Conservation (phyloP, 2,113 vertebrate genomes). For the Thunnus thynnus region DNA sequence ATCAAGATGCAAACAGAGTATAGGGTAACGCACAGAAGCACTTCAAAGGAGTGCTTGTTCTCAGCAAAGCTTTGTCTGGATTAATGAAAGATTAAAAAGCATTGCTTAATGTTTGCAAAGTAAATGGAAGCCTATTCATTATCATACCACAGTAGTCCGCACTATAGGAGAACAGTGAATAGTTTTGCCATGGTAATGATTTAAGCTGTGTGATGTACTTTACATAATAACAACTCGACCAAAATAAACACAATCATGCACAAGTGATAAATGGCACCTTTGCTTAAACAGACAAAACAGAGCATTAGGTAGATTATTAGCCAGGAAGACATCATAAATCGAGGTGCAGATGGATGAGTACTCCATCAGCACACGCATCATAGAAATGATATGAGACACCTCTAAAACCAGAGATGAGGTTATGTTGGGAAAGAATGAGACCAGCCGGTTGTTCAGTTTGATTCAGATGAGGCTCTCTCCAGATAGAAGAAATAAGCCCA, state of each 20-base stretch:
- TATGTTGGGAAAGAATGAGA: background rate
- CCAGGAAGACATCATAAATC: background rate
- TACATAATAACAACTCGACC: background rate
- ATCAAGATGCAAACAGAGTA: background rate
- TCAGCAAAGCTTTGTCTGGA: constrained; percentile 1
- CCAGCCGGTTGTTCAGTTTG: background rate
- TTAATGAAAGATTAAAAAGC: background rate
- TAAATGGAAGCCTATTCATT: background rate
- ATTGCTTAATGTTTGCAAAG: background rate
- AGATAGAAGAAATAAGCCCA: constrained; percentile 16
- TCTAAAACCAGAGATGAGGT: background rate
- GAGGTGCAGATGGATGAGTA: background rate
- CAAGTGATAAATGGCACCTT: background rate
- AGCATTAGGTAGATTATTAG: background rate
- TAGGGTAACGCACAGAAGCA: background rate
- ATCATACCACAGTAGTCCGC: background rate
- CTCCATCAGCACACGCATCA: background rate
- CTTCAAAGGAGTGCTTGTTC: background rate
- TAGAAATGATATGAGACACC: background rate
- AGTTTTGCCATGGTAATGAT: background rate
- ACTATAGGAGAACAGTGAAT: background rate
- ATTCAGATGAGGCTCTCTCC: background rate
- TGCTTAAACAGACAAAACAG: background rate
- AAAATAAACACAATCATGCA: background rate
- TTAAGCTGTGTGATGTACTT: background rate